Conservation (phyloP, 1,140 invertebrate genomes). For the Hypothenemus hampei region DNA sequence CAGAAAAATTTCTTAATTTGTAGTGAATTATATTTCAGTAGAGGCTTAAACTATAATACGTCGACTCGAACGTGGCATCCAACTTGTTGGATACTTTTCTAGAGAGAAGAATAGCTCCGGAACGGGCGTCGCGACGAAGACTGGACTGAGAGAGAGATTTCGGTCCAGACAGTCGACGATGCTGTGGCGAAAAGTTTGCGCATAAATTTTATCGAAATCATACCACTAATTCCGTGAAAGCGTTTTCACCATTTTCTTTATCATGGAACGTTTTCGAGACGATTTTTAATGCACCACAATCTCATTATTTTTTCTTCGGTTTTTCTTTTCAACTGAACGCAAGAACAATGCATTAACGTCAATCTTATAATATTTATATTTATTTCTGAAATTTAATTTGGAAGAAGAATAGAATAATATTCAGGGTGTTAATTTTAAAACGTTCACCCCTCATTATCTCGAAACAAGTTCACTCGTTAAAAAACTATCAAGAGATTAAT, state of each 20-base stretch:
- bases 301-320: background rate
- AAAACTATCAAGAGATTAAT: too few relatives aligned
- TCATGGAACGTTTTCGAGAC: background rate
- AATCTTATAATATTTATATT: background rate
- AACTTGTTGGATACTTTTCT: conserved; percentile 1
- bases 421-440: too few relatives aligned
- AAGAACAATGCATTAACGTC: background rate
- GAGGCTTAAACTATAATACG: too few relatives aligned
- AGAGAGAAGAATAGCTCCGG: background rate
- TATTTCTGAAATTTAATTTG: background rate
- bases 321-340: background rate
- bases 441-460: too few relatives aligned
- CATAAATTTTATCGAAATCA: conserved; percentile 13
- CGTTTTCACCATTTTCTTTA: background rate
- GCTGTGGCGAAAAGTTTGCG: conserved; percentile 19
- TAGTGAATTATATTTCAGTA: too few relatives aligned
- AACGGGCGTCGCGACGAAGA: conserved; percentile 13
- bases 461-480: too few relatives aligned
- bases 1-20: conserved; percentile 2
- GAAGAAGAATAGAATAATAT: too few relatives aligned
- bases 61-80: background rate
- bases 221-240: conserved; percentile 4
- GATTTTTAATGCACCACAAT: background rate
- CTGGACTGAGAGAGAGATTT: conserved; percentile 4
- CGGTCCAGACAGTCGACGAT: conserved; percentile 15